A percentile compares a stretch with the other conserved stretches of the same genome.
Evolutionary conservation across 2,113 vertebrate species (phyloP).

Genomic region (Podarcis muralis): DNA sequence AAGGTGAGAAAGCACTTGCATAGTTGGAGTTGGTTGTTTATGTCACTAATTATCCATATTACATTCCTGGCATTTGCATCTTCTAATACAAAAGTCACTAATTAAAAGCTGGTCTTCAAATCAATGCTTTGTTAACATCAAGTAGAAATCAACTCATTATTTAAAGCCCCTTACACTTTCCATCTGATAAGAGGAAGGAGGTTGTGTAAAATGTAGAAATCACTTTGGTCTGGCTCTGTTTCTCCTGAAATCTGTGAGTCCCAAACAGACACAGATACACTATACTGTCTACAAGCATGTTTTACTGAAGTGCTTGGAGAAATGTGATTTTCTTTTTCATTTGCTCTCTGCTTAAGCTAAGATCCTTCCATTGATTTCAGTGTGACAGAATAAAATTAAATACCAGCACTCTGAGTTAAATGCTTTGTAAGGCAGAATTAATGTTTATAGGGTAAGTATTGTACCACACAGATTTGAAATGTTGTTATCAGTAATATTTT

Average conservation of each 20-base stretch:
- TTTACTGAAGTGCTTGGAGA: background rate
- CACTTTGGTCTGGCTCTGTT: background rate
- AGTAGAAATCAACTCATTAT: constrained; percentile 17
- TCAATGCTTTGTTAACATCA: background rate
- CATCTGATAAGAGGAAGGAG: background rate
- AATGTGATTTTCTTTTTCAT: background rate
- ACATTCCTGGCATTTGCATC: background rate
- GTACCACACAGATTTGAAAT: background rate
- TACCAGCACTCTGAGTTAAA: background rate
- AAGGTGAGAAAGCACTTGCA: constrained; percentile 68
- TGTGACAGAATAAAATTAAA: background rate
- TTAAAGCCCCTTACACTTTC: background rate
- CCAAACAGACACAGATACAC: background rate
- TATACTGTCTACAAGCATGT: background rate
- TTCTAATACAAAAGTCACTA: background rate
- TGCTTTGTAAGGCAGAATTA: rapidly evolving
- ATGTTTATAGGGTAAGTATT: background rate
- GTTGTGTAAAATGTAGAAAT: background rate
- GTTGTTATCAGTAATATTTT: background rate
- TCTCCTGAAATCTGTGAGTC: background rate
- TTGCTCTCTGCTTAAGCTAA: background rate
- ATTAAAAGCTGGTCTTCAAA: constrained; percentile 40
- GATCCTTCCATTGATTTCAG: constrained; percentile 1
- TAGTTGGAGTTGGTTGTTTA: constrained; percentile 48
- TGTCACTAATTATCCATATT: constrained; percentile 32